Evolutionary conservation across 2,888 invertebrate genomes (phyloP), one percentile per base, ranked within the genome.

Genomic region (Gastrophysa polygoni): DNA sequence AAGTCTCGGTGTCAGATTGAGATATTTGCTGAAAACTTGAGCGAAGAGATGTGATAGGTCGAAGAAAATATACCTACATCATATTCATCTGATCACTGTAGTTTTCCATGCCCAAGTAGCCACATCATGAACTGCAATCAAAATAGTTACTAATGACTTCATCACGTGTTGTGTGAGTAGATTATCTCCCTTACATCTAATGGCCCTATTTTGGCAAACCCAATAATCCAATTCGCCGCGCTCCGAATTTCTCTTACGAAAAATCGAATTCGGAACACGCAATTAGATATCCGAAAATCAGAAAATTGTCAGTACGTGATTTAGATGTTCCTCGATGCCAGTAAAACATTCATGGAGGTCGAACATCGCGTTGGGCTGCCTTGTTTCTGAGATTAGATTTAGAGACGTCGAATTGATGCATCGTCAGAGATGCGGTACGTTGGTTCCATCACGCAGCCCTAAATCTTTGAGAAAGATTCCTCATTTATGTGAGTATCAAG

Each of bases 321-420:
- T 66, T 67, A 66, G 67, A 61, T 61, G 64, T 61, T 70, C 67
- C 63, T 67, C 68, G 63, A 63, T 64, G 63, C 43, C 52, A 64
- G 67, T 70, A 68, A 70, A 70, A 70, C 70, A 70, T 70, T 70
- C 68, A 70, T 66, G 67, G 64, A 66, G 64, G 58, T 60, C 59
- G 58, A 63, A 64, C 60, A 60, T 66, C 21, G 60, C 59, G 20
- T 46, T 24, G 34, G 51, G 57, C 38, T 38, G 38, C 46, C 61
- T 57, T 68, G 65, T 66, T 68, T 69, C 63, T n/a, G 57, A 66
- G 67, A 70, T 70, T 68, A 67, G 70, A 70, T 68, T 68, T 70
- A 66, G 64, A 56, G 63, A 67, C 64, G 65, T 59, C 68, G 51
- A 59, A 55, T 68, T 68, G 70, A 68, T 68, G 62, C 64, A 67